phyloP scores from a whole-genome alignment of 2,797 vertebrate species.

The Labroides dimidiatus region DNA sequence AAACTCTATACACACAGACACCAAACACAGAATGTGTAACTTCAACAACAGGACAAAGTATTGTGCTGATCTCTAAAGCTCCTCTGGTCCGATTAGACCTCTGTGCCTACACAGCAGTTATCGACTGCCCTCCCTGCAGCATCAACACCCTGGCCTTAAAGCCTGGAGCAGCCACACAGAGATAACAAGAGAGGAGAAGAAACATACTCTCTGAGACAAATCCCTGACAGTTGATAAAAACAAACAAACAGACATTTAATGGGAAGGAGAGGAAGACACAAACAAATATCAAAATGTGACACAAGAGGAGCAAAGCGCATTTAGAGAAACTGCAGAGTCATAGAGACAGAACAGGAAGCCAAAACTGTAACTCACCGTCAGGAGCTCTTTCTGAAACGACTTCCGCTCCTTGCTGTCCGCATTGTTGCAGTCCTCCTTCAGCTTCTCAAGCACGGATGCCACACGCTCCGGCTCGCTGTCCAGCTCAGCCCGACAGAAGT shows the following conservation, averaged over 20 bases:
- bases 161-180: constrained; percentile 19
- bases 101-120: constrained; percentile 67
- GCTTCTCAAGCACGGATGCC: constrained; percentile 92
- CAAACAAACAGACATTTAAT: constrained; percentile 12
- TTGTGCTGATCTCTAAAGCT: constrained; percentile 58
- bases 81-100: constrained; percentile 46
- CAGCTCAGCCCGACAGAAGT: constrained; percentile 92
- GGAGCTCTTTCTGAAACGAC: constrained; percentile 97
- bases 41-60: constrained; percentile 40
- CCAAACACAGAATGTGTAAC: constrained; percentile 25
- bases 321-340: constrained; percentile 34
- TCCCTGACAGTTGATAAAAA: neutral
- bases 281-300: constrained; percentile 3
- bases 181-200: constrained; percentile 30
- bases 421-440: constrained; percentile 97
- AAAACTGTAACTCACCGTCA: constrained; percentile 86
- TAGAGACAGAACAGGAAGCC: constrained; percentile 21
- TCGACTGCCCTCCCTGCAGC: constrained; percentile 64
- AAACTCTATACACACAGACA: constrained; percentile 19
- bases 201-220: constrained; percentile 11
- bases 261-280: constrained; percentile 16
- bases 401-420: constrained; percentile 91
- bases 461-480: constrained; percentile 94
- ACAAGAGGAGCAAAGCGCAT: constrained; percentile 15
- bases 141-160: constrained; percentile 49